Conservation (phyloP, 1,140 invertebrate species). For the Agrypnia vestita region DNA sequence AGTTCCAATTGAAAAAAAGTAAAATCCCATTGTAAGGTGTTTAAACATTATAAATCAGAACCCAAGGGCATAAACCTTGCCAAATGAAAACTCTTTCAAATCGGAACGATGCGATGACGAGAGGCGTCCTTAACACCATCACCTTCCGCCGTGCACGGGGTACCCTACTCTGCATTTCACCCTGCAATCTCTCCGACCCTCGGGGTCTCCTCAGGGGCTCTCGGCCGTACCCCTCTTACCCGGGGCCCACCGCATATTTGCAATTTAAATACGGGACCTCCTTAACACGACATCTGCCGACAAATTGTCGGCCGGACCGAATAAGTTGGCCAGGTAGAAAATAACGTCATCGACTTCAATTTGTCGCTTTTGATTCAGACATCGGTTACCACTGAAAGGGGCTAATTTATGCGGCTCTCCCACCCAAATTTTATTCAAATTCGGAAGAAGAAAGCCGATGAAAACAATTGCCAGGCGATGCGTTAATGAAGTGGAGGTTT, state of each 20-base stretch:
- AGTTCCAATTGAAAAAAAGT: too few species aligned
- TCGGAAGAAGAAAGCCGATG: conserved; percentile 31
- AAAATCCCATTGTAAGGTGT: too few species aligned
- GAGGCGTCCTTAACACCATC: conserved; percentile 28
- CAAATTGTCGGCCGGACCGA: conserved; percentile 70
- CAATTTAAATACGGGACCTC: conserved; percentile 74
- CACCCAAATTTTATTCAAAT: conserved; percentile 52
- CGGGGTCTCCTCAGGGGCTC: conserved; percentile 64
- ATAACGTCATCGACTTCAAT: conserved; percentile 67
- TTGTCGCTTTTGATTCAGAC: conserved; percentile 56
- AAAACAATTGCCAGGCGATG: conserved; percentile 44
- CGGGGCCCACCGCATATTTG: conserved; percentile 68
- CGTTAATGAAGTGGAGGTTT: conserved; percentile 40
- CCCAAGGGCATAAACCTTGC: conserved; percentile 59
- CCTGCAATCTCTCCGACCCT: conserved; percentile 49
- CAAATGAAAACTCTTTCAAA: conserved; percentile 25
- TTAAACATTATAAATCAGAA: too few species aligned
- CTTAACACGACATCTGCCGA: conserved; percentile 74
- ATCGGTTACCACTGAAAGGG: conserved; percentile 30
- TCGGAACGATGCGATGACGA: background rate
- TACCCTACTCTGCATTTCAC: conserved; percentile 11
- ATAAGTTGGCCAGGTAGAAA: conserved; percentile 65
- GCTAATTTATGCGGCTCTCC: conserved; percentile 44
- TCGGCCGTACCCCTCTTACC: conserved; percentile 66
- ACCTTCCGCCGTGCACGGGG: conserved; percentile 33